These are phyloP conservation scores for Diadophis punctatus DNA, from an alignment of 2,113 vertebrate genomes.

Conservation along the genomic window DNA sequence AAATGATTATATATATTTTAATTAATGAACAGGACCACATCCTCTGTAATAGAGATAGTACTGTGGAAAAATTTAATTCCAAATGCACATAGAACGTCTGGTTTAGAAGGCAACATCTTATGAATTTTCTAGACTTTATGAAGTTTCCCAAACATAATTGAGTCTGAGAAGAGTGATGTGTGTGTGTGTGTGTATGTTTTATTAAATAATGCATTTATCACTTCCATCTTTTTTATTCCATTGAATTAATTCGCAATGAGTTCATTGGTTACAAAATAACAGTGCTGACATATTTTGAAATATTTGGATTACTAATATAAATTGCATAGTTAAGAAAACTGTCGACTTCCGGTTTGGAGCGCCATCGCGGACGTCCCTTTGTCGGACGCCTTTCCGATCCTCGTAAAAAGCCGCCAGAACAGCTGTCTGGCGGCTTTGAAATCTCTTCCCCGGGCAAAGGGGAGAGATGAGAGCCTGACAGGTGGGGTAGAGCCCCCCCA, in stretches of 20 bases:
- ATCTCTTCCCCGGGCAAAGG: too few relatives aligned
- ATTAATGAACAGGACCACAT: slow-evolving; percentile 26
- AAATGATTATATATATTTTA: slow-evolving; percentile 4
- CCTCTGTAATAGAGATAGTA: neutral
- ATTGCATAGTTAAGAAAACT: neutral
- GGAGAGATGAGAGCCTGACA: too few relatives aligned
- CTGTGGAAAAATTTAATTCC: slow-evolving; percentile 36
- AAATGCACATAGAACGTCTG: slow-evolving; percentile 2
- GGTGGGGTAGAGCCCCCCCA: too few relatives aligned
- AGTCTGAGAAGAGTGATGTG: neutral
- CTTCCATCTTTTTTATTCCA: slow-evolving; percentile 17
- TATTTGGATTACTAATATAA: neutral
- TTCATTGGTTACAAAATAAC: neutral
- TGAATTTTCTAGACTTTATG: slow-evolving; percentile 25
- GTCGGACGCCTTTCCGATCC: too few relatives aligned
- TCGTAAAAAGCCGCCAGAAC: too few relatives aligned
- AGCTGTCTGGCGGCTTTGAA: too few relatives aligned
- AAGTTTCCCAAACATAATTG: neutral
- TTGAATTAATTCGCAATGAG: neutral
- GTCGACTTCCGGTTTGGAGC: too few relatives aligned
- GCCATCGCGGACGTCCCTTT: too few relatives aligned
- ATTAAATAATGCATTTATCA: neutral
- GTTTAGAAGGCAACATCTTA: slow-evolving; percentile 43
- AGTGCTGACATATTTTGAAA: neutral
- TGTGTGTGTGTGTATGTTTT: too few relatives aligned